Conservation (phyloP, 2,888 invertebrate genomes). For the Cremastinae sp. region DNA sequence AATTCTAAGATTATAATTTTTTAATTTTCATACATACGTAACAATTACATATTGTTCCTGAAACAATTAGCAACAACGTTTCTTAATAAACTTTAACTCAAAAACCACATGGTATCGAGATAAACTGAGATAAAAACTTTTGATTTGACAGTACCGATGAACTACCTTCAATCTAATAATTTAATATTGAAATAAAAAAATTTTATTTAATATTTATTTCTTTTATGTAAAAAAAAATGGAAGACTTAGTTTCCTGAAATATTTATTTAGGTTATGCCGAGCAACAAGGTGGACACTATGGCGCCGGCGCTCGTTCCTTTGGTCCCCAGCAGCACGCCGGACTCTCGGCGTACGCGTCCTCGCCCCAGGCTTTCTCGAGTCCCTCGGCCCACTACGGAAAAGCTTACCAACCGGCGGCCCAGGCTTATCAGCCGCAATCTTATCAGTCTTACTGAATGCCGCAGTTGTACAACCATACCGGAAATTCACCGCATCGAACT, state of each 20-base stretch:
- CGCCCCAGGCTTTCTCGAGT: slow-evolving; percentile 53
- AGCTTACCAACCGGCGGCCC: slow-evolving; percentile 66
- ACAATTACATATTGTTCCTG: too few species aligned
- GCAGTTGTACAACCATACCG: slow-evolving; percentile 22
- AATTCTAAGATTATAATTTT: too few species aligned
- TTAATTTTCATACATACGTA: too few species aligned
- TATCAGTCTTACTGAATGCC: slow-evolving; percentile 72
- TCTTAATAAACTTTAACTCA: too few species aligned
- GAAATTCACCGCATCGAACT: slow-evolving; percentile 42
- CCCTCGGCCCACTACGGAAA: slow-evolving; percentile 54
- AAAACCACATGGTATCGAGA: too few species aligned
- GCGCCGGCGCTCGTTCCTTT: slow-evolving; percentile 59
- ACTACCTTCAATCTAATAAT: too few species aligned
- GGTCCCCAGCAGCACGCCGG: slow-evolving; percentile 56
- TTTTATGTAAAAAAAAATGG: too few species aligned
- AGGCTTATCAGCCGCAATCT: slow-evolving; percentile 70
- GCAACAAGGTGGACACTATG: slow-evolving; percentile 64
- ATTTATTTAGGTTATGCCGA: slow-evolving; percentile 67
- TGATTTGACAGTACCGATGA: too few species aligned
- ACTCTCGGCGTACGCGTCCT: slow-evolving; percentile 49
- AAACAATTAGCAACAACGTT: too few species aligned
- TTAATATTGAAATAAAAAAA: too few species aligned
- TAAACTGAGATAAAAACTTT: too few species aligned
- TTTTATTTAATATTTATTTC: too few species aligned
- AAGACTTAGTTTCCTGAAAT: slow-evolving; percentile 13